These are phyloP conservation scores for Neopipo cinnamomea DNA, from an alignment of 2,113 vertebrate species.

Conservation along the genomic window DNA sequence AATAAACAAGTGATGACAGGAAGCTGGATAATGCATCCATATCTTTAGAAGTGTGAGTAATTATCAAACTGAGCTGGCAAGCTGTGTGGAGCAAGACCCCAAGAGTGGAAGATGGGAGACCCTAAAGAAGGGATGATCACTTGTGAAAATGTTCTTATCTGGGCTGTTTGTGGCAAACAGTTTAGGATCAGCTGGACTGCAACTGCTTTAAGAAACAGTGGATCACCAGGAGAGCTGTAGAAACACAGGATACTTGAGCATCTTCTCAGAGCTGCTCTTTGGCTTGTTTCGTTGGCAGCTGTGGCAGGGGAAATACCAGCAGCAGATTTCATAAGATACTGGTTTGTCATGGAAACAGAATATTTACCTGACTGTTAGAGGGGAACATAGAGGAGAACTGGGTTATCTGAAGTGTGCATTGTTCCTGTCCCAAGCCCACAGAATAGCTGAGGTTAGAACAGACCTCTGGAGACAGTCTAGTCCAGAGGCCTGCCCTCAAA, in stretches of 20 bases:
- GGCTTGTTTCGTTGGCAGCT: background rate
- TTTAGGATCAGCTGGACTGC: background rate
- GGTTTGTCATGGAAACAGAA: background rate
- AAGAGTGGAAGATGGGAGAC: background rate
- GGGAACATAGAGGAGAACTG: background rate
- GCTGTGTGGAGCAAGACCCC: background rate
- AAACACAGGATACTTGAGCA: background rate
- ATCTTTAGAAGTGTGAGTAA: background rate
- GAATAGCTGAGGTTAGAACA: background rate
- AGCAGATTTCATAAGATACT: background rate
- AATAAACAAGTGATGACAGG: conserved; percentile 53
- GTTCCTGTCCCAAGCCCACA: background rate
- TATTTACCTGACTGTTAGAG: background rate
- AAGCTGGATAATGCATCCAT: background rate
- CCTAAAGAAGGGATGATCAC: background rate
- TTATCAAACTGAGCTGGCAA: background rate
- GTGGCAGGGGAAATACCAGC: background rate
- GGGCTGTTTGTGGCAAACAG: background rate
- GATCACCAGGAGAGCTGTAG: background rate
- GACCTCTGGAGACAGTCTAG: background rate
- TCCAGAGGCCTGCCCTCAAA: background rate
- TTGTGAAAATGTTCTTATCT: background rate
- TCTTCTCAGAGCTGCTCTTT: background rate
- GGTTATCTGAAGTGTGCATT: background rate
- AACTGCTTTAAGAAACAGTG: background rate